Evolutionary conservation across 2,113 vertebrate species (phyloP), one percentile per base, ranked within the genome.

Genomic region (Cynoglossus semilaevis): DNA sequence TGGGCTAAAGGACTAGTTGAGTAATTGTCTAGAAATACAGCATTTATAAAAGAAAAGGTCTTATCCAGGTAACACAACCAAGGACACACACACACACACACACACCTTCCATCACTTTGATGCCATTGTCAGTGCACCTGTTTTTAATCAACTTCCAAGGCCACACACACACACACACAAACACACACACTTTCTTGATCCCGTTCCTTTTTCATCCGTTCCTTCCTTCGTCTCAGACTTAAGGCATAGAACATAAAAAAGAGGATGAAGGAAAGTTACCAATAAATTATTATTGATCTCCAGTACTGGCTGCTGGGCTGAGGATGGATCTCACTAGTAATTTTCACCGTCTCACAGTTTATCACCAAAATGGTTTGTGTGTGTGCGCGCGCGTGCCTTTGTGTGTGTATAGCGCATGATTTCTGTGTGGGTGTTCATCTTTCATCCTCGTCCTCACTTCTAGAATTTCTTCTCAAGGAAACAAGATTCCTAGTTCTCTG

Each of bases 131-230:
- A 85, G 72, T 51, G 70, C 74, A 80, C 82, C 84, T 83, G 77
- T 79, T 85, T 86, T 87, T 88, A 86, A 89, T 89, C 85, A 86
- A 83, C 78, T 83, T 86, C 71, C 85, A 84, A 85, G 83, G 85
- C 81, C 79, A 82, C 76, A 79, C 79, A 59, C 65, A 58, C 69
- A 61, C 70, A 59, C 66, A 58, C 70, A 61, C 70, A 41, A 76
- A 81, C 75, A 79, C 80, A 59, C 68, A 57, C 71, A 62, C 71
- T 72, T 76, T 60, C 71, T 69, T 80, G 68, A 72, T 52, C 63
- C 72, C 55, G 59, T 81, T 29, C 77, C 19, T 72, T 64, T 43
- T n/a, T 18, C 48, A 57, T 41, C 43, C 14, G 9, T 51, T 56
- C 35, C 50, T 46, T 46, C 40, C 34, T 47, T 15, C 45, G 40